Evolutionary conservation across 2,797 vertebrate species (phyloP).

Genomic region (Myiotriccus ornatus): DNA sequence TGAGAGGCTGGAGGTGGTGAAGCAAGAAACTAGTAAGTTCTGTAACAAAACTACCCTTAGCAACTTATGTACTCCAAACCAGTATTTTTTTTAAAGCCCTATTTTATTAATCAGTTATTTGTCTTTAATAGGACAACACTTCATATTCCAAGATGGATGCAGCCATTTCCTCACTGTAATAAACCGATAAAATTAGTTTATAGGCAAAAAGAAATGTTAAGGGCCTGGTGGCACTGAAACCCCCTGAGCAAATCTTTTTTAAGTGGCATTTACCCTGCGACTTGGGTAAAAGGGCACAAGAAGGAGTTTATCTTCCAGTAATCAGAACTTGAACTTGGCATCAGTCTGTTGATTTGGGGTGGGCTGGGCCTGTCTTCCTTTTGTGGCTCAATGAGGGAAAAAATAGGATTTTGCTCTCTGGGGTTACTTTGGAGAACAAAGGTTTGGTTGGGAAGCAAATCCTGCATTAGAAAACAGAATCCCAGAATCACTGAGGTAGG

Average conservation of each 20-base stretch:
- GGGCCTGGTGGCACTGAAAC: neutral
- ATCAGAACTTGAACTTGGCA: neutral
- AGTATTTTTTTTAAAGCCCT: neutral
- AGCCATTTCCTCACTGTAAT: neutral
- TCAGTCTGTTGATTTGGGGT: rapidly evolving
- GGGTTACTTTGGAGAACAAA: neutral
- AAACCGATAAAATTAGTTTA: slow-evolving; percentile 50
- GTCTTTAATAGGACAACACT: neutral
- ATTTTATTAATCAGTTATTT: neutral
- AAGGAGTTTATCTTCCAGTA: neutral
- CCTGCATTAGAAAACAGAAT: neutral
- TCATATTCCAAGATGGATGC: neutral
- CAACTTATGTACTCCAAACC: neutral
- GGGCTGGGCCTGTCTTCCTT: neutral
- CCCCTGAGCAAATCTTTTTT: slow-evolving; percentile 40
- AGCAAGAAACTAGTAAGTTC: neutral
- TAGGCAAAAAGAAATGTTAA: slow-evolving; percentile 43
- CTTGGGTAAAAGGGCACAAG: neutral
- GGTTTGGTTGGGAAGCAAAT: neutral
- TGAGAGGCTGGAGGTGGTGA: rapidly evolving
- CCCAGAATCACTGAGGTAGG: neutral
- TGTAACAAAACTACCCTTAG: neutral
- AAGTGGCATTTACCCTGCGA: slow-evolving; percentile 10
- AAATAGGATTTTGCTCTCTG: neutral
- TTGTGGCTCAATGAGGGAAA: rapidly evolving